phyloP scores from a whole-genome alignment of 1,140 invertebrate genomes.

The Euura saliciscinereae region DNA sequence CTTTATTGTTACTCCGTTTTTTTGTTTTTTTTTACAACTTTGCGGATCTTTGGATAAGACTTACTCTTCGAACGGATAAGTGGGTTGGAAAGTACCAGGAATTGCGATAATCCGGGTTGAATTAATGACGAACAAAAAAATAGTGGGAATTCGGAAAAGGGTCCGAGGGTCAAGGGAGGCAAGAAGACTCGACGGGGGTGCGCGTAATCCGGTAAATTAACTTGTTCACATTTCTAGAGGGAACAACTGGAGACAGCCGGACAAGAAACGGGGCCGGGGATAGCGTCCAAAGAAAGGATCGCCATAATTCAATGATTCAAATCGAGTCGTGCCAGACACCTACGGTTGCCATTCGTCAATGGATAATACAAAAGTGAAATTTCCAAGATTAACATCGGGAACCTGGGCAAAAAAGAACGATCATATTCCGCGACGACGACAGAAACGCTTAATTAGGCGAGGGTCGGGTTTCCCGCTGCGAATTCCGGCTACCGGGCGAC shows the following conservation, averaged over 20 bases:
- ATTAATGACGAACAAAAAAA: too few relatives aligned
- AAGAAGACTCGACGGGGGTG: not conserved
- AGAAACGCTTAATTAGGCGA: not conserved
- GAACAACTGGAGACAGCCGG: not conserved
- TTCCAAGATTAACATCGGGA: not conserved
- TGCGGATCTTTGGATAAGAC: not conserved
- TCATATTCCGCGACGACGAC: not conserved
- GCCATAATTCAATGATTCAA: not conserved
- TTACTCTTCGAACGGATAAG: too few relatives aligned
- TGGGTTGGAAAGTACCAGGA: too few relatives aligned
- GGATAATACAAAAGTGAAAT: not conserved
- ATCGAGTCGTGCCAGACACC: not conserved
- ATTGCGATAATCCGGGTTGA: too few relatives aligned
- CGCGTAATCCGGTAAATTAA: not conserved
- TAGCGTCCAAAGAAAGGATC: not conserved
- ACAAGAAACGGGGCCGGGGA: not conserved
- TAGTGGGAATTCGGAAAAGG: too few relatives aligned
- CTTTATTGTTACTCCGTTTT: not conserved
- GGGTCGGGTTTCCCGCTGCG: not conserved
- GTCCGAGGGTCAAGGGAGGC: not conserved
- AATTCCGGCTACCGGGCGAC: not conserved
- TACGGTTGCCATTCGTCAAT: not conserved
- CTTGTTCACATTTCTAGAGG: constrained; percentile 1
- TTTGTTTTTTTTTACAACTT: constrained; percentile 4
- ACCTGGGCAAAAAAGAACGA: not conserved